These are phyloP conservation scores for Bothrops jararaca DNA, from an alignment of 2,113 vertebrate genomes.

Conservation along the genomic window DNA sequence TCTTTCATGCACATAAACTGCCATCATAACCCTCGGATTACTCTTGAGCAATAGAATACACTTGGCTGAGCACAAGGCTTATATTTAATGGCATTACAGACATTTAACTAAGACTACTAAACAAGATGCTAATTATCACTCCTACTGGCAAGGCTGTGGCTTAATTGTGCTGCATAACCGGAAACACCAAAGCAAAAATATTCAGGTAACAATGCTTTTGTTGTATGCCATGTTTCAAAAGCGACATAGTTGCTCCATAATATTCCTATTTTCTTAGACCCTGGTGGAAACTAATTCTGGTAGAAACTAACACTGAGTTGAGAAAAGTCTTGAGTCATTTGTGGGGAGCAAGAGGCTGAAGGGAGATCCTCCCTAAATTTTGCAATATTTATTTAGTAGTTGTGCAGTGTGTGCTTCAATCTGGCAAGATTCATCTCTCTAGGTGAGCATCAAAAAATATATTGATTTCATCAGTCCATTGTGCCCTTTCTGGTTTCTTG, in stretches of 20 bases:
- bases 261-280: background rate
- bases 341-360: background rate
- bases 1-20: background rate
- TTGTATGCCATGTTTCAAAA: background rate
- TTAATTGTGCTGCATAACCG: constrained; percentile 49
- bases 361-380: background rate
- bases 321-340: background rate
- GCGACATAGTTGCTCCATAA: background rate
- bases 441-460: background rate
- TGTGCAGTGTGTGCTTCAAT: background rate
- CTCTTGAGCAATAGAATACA: constrained; percentile 47
- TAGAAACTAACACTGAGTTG: background rate
- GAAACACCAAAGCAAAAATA: constrained; percentile 30
- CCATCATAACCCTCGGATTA: background rate
- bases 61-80: constrained; percentile 26
- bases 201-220: background rate
- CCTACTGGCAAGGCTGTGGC: constrained; percentile 40
- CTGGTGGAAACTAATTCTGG: background rate
- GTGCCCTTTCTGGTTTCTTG: background rate
- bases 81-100: constrained; percentile 14
- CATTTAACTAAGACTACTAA: constrained; percentile 16
- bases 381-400: background rate
- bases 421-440: background rate
- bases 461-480: background rate
- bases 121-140: constrained; percentile 51